phyloP scores from a whole-genome alignment of 2,888 invertebrate species.

The Acutogordius australiensis region DNA sequence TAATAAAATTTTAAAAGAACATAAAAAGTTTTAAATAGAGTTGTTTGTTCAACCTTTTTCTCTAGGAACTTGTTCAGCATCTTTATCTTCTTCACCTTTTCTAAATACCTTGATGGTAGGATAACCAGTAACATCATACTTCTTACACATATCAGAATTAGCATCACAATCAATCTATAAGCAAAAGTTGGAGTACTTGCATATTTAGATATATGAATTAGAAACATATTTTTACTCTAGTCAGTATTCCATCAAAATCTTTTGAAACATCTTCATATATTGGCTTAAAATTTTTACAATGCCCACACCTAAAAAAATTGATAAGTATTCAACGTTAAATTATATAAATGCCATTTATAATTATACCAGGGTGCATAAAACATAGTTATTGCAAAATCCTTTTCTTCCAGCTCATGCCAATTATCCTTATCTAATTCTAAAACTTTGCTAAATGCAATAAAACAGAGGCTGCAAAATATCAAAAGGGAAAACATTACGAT shows the following conservation, averaged over 20 bases:
- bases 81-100: slow-evolving; percentile 52
- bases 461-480: too few species aligned
- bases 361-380: too few species aligned
- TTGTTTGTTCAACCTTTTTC: neutral
- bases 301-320: slow-evolving; percentile 10
- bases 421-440: too few species aligned
- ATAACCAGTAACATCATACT: slow-evolving; percentile 68
- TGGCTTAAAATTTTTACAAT: slow-evolving; percentile 2
- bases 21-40: slow-evolving; percentile 22
- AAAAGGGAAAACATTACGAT: too few species aligned
- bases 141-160: slow-evolving; percentile 33
- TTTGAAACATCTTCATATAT: neutral
- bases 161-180: slow-evolving; percentile 6
- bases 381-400: too few species aligned
- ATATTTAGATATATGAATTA: neutral
- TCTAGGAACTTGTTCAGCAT: slow-evolving; percentile 22
- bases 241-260: too few species aligned
- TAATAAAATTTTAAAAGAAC: too few species aligned
- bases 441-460: too few species aligned
- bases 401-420: too few species aligned
- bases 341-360: too few species aligned
- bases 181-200: neutral
- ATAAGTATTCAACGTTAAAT: too few species aligned
- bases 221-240: too few species aligned
- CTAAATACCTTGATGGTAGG: slow-evolving; percentile 89